Conservation (phyloP, 2,113 vertebrate species). For the Aramus guarauna region DNA sequence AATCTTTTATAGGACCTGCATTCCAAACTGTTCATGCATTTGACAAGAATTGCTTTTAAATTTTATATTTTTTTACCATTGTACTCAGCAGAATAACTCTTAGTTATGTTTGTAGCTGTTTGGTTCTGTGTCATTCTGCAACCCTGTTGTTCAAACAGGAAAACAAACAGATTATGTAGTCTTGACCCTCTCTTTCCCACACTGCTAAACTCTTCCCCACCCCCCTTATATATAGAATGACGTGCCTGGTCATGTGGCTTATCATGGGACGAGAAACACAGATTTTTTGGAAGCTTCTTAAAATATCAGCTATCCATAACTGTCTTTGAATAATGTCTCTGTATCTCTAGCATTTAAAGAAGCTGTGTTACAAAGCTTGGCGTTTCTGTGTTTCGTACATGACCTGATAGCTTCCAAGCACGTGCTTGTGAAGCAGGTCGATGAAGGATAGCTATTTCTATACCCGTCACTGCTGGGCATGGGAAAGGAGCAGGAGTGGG, state of each 20-base stretch:
- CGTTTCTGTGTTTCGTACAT: background rate
- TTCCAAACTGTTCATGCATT: background rate
- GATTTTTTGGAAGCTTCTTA: background rate
- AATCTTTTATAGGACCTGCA: background rate
- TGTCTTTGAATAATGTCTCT: constrained; percentile 2
- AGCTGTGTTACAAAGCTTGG: background rate
- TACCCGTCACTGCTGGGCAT: background rate
- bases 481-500: background rate
- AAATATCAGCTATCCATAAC: background rate
- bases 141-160: background rate
- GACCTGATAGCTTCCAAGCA: background rate
- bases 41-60: background rate
- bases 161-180: constrained; percentile 27
- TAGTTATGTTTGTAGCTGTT: background rate
- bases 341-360: background rate
- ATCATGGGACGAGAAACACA: constrained; percentile 7
- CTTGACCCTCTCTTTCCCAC: constrained; percentile 37
- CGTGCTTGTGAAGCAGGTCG: background rate
- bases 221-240: background rate
- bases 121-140: background rate
- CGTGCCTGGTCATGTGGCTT: background rate
- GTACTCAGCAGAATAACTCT: background rate
- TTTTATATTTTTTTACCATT: background rate
- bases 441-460: background rate
- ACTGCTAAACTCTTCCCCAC: background rate